Evolutionary conservation across 1,140 invertebrate species (phyloP), one percentile per base, ranked within the genome.

Genomic region (Leptinotarsa texana): DNA sequence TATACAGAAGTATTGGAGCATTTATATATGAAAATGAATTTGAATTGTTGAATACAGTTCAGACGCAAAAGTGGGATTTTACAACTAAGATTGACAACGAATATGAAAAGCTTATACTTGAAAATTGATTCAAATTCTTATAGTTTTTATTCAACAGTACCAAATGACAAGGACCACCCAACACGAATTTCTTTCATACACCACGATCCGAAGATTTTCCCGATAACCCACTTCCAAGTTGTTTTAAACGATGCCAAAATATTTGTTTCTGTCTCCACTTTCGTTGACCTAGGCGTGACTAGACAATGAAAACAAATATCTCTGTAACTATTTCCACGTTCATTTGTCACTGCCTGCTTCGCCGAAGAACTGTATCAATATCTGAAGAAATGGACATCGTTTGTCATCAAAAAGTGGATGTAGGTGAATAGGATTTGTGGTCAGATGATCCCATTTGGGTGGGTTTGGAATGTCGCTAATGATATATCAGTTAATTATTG

Each of bases 221-320:
- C 51, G 51, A 57, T 57, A 57, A 57, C 15, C 51, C 51, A 18
- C 15, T 57, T 57, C 4, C 4, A n/a, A 6, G 51, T 13, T 57
- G 51, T 57, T 57, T 18, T n/a, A n/a, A 57, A 17, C 51, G 13
- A 57, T 57, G 51, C 51, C 51, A 57, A 57, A 57, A 57, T 57
- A 57, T 57, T 57, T 57, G 51, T 57, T 57, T 57, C 51, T 6
- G 51, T 57, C 17, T 57, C 51, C 51, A 18, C 51, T 57, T 57
- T 57, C 51, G 51, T 57, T 57, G 51, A 57, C 51, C 51, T 57
- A 57, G 51, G 51, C 51, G 51, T 57, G 51, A 57, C 51, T 57
- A 57, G 51, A 57, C 51, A 57, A 57, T 57, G 51, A 57, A 42
- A 57, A 57, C 51, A 57, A 15, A 57, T 57, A 57, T 13, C 51